Percentiles rank a stretch among this genome's conserved stretches.
Evolutionary conservation across 1,140 invertebrate genomes (phyloP).

Genomic region (Drosophila littoralis): DNA sequence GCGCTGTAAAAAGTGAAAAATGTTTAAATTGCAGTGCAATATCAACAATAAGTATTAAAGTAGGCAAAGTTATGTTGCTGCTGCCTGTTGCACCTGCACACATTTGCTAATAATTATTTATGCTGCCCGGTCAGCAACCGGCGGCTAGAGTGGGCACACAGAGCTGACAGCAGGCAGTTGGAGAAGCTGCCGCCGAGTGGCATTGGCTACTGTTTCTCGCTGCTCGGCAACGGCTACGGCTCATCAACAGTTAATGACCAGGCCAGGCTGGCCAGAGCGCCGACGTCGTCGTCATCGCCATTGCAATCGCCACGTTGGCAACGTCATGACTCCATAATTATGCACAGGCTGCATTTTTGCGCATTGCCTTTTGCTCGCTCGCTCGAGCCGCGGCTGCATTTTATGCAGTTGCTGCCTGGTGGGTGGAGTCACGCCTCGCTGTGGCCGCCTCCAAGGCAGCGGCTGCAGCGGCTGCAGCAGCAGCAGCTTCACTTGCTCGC

Average conservation of each 20-base stretch:
- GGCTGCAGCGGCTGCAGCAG: constrained; percentile 11
- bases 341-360: constrained; percentile 54
- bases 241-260: constrained; percentile 63
- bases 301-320: constrained; percentile 56
- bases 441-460: constrained; percentile 30
- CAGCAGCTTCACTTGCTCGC: constrained; percentile 31
- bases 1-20: constrained; percentile 64
- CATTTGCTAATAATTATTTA: constrained; percentile 82
- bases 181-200: constrained; percentile 56
- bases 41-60: constrained; percentile 66
- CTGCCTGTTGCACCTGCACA: constrained; percentile 75
- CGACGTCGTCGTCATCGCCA: constrained; percentile 66
- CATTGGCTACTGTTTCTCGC: constrained; percentile 72
- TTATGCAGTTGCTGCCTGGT: constrained; percentile 29
- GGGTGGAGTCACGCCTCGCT: constrained; percentile 60
- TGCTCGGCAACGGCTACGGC: constrained; percentile 29
- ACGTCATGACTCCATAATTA: constrained; percentile 75
- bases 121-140: constrained; percentile 50
- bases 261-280: constrained; percentile 5
- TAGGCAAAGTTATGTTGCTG: constrained; percentile 49
- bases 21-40: constrained; percentile 70
- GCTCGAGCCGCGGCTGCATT: constrained; percentile 15
- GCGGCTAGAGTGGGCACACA: constrained; percentile 4
- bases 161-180: constrained; percentile 22
- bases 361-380: constrained; percentile 38